Evolutionary conservation across 2,888 invertebrate species (phyloP).

Genomic region (Lacanobia oleracea): DNA sequence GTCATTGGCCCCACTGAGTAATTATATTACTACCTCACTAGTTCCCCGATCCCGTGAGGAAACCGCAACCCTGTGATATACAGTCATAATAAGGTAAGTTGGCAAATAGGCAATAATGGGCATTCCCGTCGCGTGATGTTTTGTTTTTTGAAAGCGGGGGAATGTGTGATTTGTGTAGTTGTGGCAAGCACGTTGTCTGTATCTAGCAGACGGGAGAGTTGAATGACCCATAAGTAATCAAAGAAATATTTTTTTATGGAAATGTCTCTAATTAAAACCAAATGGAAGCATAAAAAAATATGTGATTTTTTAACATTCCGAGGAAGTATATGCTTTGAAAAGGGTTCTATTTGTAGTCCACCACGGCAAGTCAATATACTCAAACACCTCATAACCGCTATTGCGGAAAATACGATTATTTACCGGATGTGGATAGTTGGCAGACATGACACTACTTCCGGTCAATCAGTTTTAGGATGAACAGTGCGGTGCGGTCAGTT

Average conservation of each 20-base stretch:
- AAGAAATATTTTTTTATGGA: background rate
- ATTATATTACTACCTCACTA: constrained; percentile 18
- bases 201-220: constrained; percentile 24
- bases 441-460: constrained; percentile 41
- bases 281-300: constrained; percentile 1
- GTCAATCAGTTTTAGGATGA: constrained; percentile 32
- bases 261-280: background rate
- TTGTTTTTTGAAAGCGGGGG: constrained; percentile 5
- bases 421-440: constrained; percentile 42
- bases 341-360: background rate
- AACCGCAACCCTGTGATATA: constrained; percentile 16
- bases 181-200: constrained; percentile 42
- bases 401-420: constrained; percentile 40
- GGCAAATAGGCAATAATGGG: background rate
- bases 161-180: constrained; percentile 21
- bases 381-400: constrained; percentile 42
- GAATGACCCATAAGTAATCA: constrained; percentile 37
- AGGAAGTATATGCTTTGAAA: background rate
- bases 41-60: constrained; percentile 23
- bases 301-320: constrained; percentile 19
- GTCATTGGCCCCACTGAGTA: constrained; percentile 11
- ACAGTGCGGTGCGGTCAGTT: background rate
- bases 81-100: background rate
- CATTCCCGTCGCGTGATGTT: background rate
- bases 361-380: background rate